These are phyloP conservation scores for Conistra vaccinii DNA, from an alignment of 2,888 invertebrate genomes.

Conservation along the genomic window DNA sequence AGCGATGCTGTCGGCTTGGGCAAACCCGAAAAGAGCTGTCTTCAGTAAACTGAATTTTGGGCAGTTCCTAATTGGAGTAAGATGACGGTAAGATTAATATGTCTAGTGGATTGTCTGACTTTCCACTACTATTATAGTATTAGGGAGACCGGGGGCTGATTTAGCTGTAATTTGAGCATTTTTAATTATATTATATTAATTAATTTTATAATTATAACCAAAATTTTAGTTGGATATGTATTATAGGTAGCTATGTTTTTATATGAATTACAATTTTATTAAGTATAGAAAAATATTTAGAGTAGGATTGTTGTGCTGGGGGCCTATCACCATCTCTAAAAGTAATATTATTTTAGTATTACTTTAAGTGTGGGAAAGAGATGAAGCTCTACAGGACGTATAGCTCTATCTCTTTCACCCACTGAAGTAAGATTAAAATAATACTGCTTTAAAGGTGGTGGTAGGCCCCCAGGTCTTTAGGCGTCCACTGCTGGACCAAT, in stretches of 20 bases:
- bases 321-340: too few species aligned
- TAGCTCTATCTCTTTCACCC: too few species aligned
- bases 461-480: too few species aligned
- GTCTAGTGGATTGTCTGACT: not conserved
- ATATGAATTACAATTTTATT: not conserved
- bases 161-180: not conserved
- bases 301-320: not conserved
- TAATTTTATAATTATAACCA: not conserved
- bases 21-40: not conserved
- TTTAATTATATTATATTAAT: not conserved
- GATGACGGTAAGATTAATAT: not conserved
- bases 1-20: not conserved
- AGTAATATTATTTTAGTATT: too few species aligned
- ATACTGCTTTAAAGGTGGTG: too few species aligned
- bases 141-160: not conserved
- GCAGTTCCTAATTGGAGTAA: not conserved
- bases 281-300: constrained; percentile 4
- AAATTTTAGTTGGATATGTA: too few species aligned
- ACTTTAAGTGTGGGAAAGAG: too few species aligned
- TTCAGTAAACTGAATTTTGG: not conserved
- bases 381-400: too few species aligned
- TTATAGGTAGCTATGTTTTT: not conserved
- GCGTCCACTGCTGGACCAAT: constrained; percentile 3
- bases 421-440: too few species aligned
- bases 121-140: not conserved